These are phyloP conservation scores for Clunio marinus DNA, from an alignment of 2,888 invertebrate genomes.

Conservation along the genomic window DNA sequence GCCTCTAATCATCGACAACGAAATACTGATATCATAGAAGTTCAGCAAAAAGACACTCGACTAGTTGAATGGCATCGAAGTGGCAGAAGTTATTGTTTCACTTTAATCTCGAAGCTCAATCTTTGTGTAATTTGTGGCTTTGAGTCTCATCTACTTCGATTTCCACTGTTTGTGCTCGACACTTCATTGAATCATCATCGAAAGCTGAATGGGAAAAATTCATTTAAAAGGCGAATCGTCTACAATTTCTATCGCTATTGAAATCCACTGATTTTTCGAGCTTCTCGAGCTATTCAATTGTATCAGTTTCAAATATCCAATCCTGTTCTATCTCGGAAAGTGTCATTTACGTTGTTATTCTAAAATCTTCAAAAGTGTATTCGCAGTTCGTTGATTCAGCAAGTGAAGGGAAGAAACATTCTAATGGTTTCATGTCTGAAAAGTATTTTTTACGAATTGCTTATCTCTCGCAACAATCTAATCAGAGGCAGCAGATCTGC, in stretches of 20 bases:
- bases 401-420: neutral
- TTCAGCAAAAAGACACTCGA: neutral
- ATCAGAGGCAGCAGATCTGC: neutral
- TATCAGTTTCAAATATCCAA: neutral
- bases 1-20: slow-evolving; percentile 6
- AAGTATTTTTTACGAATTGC: slow-evolving; percentile 15
- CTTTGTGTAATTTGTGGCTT: slow-evolving; percentile 15
- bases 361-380: too few species aligned
- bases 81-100: slow-evolving; percentile 20
- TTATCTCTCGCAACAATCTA: slow-evolving; percentile 3
- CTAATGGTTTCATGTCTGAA: slow-evolving; percentile 12
- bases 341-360: too few species aligned
- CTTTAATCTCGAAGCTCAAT: neutral
- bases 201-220: neutral
- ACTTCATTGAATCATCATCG: slow-evolving; percentile 1
- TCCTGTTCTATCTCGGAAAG: neutral
- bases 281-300: neutral
- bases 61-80: slow-evolving; percentile 2
- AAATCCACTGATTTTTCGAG: neutral
- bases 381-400: too few species aligned
- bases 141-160: neutral
- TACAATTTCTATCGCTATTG: neutral
- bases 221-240: neutral
- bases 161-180: neutral
- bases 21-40: neutral